Base-by-base conservation (phyloP, 2,797 vertebrate genomes). In the Chaenodraco wilsoni region DNA sequence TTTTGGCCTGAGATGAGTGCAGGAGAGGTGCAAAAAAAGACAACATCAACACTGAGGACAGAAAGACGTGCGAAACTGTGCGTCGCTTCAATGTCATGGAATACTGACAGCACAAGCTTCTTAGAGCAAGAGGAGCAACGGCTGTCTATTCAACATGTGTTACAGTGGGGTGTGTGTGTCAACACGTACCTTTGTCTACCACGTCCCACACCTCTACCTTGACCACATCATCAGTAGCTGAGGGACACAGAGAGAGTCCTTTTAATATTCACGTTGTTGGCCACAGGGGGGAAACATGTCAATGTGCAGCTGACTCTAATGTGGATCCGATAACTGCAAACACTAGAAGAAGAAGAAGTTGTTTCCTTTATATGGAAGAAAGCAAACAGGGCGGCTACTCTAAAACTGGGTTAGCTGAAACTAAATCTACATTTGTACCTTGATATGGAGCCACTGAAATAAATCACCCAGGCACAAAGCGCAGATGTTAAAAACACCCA, bases 191-290 rank as follows among this genome's bases (percentile, higher is more conserved):
- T 97, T 99, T 99, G 90, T 99, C 98, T 2, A 99, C 98, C 0
- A 99, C 98, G 23, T 99, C 98, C 98, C 98, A 99, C 81, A 99
- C 98, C 90, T 99, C 98, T 2, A 99, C 98, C 78, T 99, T 99
- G 59, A 99, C 98, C 72, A 99, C 96, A 49, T 99, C 98, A 1
- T 99, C 98, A 48, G 98, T 99, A 86, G 98, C 98, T 99, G 81
- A 65, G 60, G 80, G 63, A 80, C 49, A 86, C 33, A 87, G n/a
- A 84, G 10, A 68, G 10, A 3, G 11, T 1, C 10, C 31, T 55
- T 17, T 62, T 3, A 75, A 76, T 79, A 78, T 63, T 68, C 33
- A 44, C 10, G 63, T 48, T 57, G 5, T 4, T 17, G 5, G 23
- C 23, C 23, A 27, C 23, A 27, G 23, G 27, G n/a, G 17, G 33